Base-by-base conservation (phyloP, 2,797 vertebrate species). In the Dipus sagitta region DNA sequence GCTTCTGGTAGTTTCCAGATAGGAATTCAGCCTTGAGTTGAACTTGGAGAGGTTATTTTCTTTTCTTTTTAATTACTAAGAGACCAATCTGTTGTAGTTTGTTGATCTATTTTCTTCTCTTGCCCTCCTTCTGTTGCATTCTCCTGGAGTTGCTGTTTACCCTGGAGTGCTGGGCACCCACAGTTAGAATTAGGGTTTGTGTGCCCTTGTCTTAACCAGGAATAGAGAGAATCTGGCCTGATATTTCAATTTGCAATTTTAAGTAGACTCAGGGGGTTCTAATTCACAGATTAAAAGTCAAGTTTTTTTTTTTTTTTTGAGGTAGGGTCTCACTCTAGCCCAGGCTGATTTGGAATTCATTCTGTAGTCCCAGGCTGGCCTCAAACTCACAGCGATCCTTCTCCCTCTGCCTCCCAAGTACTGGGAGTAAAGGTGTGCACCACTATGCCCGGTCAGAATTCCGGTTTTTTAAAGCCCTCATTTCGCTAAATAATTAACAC, bases 11-110 rank as follows among this genome's bases (percentile, higher is more conserved):
- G 52, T 80, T 93, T 97, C 96, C 74, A 96, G 96, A 91, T 89
- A 97, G 96, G 96, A 98, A 97, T 98, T 97, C 97, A 97, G 74
- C 97, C 97, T 98, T 96, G 83, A 92, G 15, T 8, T 97, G 96
- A 98, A 98, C 97, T 97, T 96, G 77, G 93, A 97, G 52, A 54
- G 32, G 10, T 87, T 89, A 1, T 96, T 97, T 95, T 93, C 95
- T 60, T 95, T 95, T 77, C 75, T 87, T 97, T 97, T 97, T 97
- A 96, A 97, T 98, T 97, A 96, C 90, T 42, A 77, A 94, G 86
- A 21, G 42, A 34, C 82, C 88, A 32, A 11, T 96, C 74, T 89
- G 52, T 86, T 90, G 82, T 90, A 65, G 88, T 60, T 96, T 96
- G 34, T 47, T 82, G 90, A 97, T 38, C 38, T 81, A 0, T 96